phyloP scores from a whole-genome alignment of 2,888 invertebrate species.

The Rhamphomyia laevipes region DNA sequence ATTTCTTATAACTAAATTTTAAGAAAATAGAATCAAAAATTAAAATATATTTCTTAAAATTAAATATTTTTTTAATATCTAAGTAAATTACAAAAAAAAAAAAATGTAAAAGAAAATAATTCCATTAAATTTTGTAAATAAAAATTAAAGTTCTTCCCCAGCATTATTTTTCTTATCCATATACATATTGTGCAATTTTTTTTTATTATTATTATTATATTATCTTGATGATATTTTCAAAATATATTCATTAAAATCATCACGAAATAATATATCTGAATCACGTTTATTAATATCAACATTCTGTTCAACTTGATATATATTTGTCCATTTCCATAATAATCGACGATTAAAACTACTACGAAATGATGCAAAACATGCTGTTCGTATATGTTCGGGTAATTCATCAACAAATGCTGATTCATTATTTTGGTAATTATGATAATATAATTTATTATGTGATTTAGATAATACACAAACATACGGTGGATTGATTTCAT shows the following conservation, averaged over 20 bases:
- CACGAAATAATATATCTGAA: conserved; percentile 14
- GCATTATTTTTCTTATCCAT: background rate
- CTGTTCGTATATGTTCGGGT: conserved; percentile 16
- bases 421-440: conserved; percentile 18
- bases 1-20: no score
- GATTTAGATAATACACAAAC: conserved; percentile 25
- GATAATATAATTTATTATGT: conserved; percentile 27
- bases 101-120: no score
- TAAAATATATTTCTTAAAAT: no score
- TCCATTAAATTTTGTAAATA: no score
- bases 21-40: no score
- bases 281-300: conserved; percentile 12
- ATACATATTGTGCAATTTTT: no score
- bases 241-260: conserved; percentile 16
- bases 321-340: conserved; percentile 35
- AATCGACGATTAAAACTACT: conserved; percentile 25
- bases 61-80: no score
- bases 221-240: background rate
- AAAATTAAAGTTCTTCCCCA: no score
- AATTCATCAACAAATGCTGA: conserved; percentile 20
- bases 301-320: conserved; percentile 29
- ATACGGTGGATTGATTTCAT: conserved; percentile 25
- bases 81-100: no score
- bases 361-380: conserved; percentile 30
- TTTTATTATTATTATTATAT: background rate